phyloP scores from a whole-genome alignment of 2,797 vertebrate genomes.

The Hydrolagus colliei region DNA sequence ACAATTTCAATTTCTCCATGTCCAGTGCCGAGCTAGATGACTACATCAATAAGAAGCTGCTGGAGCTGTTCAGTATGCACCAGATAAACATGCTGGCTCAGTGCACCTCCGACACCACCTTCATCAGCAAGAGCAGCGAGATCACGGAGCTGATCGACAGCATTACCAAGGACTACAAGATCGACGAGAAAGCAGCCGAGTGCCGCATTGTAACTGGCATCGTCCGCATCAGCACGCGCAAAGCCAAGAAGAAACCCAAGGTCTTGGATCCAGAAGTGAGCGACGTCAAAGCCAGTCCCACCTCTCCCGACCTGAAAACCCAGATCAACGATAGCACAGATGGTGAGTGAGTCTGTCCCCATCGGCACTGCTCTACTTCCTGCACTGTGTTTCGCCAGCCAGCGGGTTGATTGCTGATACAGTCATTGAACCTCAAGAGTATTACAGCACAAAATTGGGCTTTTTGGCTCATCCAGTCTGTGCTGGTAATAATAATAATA shows the following conservation, averaged over 20 bases:
- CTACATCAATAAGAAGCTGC: constrained; percentile 90
- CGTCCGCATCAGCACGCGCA: constrained; percentile 93
- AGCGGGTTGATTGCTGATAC: not conserved
- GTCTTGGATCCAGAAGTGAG: not conserved
- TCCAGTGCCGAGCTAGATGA: constrained; percentile 85
- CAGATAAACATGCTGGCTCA: constrained; percentile 97
- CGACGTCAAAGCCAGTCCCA: not conserved
- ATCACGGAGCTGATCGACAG: constrained; percentile 96
- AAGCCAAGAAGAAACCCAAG: constrained; percentile 55
- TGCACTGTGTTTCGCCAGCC: not conserved
- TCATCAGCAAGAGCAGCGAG: constrained; percentile 93
- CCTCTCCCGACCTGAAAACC: not conserved
- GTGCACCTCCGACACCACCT: constrained; percentile 91
- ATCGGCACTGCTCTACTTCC: too few species aligned
- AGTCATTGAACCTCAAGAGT: not conserved
- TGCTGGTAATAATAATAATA: too few species aligned
- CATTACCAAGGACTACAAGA: constrained; percentile 94
- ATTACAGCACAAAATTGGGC: too few species aligned
- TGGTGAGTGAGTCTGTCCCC: not conserved
- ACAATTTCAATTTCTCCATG: constrained; percentile 75
- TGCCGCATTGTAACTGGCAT: constrained; percentile 90
- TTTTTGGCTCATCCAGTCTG: too few species aligned
- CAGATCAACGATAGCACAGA: not conserved
- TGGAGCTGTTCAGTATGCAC: constrained; percentile 91
- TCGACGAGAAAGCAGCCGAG: constrained; percentile 92